These are phyloP conservation scores for Pluvianellus socialis DNA, from an alignment of 2,113 vertebrate genomes.

Conservation along the genomic window DNA sequence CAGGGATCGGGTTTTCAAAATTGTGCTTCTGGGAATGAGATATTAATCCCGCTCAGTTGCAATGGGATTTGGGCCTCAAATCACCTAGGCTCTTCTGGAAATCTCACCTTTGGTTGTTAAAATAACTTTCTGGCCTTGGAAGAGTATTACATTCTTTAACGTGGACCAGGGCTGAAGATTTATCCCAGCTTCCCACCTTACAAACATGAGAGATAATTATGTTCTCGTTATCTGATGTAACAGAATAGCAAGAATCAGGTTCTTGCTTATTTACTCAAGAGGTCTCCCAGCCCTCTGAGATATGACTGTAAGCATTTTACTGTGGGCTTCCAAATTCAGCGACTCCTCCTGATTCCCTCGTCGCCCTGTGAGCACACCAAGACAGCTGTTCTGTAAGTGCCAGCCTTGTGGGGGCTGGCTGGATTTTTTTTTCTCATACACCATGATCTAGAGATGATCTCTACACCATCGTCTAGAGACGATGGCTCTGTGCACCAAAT, in stretches of 20 bases:
- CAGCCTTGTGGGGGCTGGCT: neutral
- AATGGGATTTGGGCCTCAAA: neutral
- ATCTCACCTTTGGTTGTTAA: constrained; percentile 46
- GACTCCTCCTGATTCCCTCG: neutral
- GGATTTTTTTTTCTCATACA: neutral
- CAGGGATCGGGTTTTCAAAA: neutral
- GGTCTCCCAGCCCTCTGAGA: neutral
- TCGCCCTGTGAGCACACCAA: neutral
- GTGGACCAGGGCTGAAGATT: neutral
- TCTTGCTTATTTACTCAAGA: neutral
- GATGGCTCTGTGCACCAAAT: neutral
- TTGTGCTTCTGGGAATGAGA: constrained; percentile 29
- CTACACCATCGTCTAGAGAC: too few relatives aligned
- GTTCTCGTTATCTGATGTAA: neutral
- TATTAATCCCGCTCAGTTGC: constrained; percentile 6
- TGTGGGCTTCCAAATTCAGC: neutral
- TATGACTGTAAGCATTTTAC: neutral
- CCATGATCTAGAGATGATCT: too few relatives aligned
- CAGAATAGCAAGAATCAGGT: neutral
- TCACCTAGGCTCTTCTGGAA: constrained; percentile 29
- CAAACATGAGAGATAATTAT: neutral
- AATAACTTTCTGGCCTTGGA: constrained; percentile 27
- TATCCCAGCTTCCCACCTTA: neutral
- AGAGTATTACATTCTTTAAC: neutral
- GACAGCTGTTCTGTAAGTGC: neutral